Base-by-base conservation (phyloP, 2,113 vertebrate species). In the Caranx ignobilis region DNA sequence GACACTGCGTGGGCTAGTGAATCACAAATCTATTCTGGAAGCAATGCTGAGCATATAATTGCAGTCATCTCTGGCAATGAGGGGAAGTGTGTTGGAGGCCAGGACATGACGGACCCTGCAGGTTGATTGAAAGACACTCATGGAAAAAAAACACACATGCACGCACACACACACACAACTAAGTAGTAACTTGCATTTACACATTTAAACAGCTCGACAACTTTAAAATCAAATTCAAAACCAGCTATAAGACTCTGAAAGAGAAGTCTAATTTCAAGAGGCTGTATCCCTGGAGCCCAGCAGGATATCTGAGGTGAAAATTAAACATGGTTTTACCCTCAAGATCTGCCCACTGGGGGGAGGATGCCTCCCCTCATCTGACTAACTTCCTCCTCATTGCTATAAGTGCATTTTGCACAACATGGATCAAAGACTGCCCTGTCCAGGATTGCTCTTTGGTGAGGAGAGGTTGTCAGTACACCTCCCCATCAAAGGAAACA, bases 11-110 rank as follows among this genome's bases (percentile, higher is more conserved):
- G 88, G 93, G 93, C 81, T 86, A 86, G 76, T 88, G 85, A 89
- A 92, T 92, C 90, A 92, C 86, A 83, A 79, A 89, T 89, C 91
- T 92, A 93, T 94, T 95, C 93, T 83, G 76, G 91, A 85, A 79
- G 87, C 84, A 85, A 81, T 47, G 54, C 72, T 75, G 85, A 83
- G 81, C 61, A 45, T 92, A 78, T 93, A 93, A 94, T 95, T 93
- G 92, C 82, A 85, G 84, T 89, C 85, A 85, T 92, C 86, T 89
- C 82, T 72, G 64, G 86, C 79, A 57, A 73, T 79, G 87, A 89
- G 9, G 43, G 62, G 52, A 77, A 77, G 85, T 80, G 79, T 85
- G 63, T 75, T 26, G 65, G 71, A 84, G 78, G 55, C 59, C 70
- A 77, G 69, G 41, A 77, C 77, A 81, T 26, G 39, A 71, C 66